Evolutionary conservation across 2,888 invertebrate species (phyloP).

Genomic region (Miltochrista miniata): DNA sequence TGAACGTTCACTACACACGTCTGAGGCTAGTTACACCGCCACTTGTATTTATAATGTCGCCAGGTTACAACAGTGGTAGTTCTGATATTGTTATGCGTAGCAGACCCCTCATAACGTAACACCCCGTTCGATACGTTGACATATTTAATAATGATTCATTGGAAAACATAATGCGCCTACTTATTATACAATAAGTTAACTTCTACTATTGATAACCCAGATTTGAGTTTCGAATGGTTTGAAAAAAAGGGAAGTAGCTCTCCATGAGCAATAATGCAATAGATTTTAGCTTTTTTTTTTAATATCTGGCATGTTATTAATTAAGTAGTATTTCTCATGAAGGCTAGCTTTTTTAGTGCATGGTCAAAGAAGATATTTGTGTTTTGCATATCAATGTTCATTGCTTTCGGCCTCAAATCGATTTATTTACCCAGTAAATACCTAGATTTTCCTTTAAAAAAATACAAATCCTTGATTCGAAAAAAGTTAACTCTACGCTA

Average conservation of each 20-base stretch:
- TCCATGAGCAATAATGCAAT: no score
- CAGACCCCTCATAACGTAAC: slow-evolving; percentile 70
- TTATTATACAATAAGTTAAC: slow-evolving; percentile 22
- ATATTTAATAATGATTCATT: slow-evolving; percentile 41
- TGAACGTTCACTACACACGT: slow-evolving; percentile 60
- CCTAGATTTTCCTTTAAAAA: slow-evolving; percentile 10
- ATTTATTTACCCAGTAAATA: no score
- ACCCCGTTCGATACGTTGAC: slow-evolving; percentile 49
- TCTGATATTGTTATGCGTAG: slow-evolving; percentile 72
- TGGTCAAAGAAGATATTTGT: slow-evolving; percentile 6
- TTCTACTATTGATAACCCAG: not conserved
- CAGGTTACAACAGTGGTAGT: slow-evolving; percentile 64
- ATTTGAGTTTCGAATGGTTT: not conserved
- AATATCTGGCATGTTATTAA: no score
- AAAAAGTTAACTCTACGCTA: no score
- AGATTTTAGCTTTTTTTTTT: not conserved
- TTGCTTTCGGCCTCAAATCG: not conserved
- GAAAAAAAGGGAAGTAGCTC: no score
- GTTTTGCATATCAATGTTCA: slow-evolving; percentile 4
- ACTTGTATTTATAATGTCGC: slow-evolving; percentile 81
- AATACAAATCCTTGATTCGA: no score
- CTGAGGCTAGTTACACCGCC: slow-evolving; percentile 54
- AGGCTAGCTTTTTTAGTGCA: slow-evolving; percentile 10
- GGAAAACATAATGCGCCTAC: slow-evolving; percentile 19
- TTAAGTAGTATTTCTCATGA: no score